Evolutionary conservation across 2,797 vertebrate species (phyloP), one percentile per base, ranked within the genome.

Genomic region (Liparis tanakae): DNA sequence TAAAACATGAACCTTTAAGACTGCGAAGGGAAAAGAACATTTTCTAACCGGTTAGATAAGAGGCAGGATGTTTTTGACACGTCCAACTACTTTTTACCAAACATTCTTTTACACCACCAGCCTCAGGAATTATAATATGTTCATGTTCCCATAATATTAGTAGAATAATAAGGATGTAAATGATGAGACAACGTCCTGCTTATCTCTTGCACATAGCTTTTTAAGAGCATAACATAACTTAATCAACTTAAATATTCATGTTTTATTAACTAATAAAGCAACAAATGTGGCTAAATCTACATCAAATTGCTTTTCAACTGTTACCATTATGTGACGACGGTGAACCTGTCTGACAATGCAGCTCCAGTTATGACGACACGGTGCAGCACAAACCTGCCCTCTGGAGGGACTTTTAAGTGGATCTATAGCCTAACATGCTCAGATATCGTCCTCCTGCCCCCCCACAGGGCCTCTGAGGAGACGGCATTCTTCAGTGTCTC

Each of bases 1-100:
- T 83, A 81, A 87, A 81, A 76, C 61, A 59, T 80, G 67, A 72
- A 87, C 70, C 78, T 79, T 80, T 77, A 46, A 85, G 72, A 58
- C 75, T 68, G 76, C 6, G 39, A 72, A 64, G 43, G 33, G 61
- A 76, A 41, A 67, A 51, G 36, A 74, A 84, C 70, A 87, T 77
- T 70, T 80, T 80, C 54, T 43, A 39, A 69, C 67, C 74, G 34
- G 33, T 73, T 39, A 79, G 65, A 76, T 69, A 66, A 76, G 63
- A 76, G 46, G 57, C 68, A 51, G 64, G 58, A 80, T 65, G 70
- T 77, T 85, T 85, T 80, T 72, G 62, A 79, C 69, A 75, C 22
- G 22, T 78, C 20, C n/a, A 61, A 70, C 20, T 65, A 53, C 67
- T 82, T 78, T 67, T 25, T 53, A 67, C 57, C 61, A 79, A 80